Conservation (phyloP, 23 tunicate genomes). For the Trididemnum miniatum region DNA sequence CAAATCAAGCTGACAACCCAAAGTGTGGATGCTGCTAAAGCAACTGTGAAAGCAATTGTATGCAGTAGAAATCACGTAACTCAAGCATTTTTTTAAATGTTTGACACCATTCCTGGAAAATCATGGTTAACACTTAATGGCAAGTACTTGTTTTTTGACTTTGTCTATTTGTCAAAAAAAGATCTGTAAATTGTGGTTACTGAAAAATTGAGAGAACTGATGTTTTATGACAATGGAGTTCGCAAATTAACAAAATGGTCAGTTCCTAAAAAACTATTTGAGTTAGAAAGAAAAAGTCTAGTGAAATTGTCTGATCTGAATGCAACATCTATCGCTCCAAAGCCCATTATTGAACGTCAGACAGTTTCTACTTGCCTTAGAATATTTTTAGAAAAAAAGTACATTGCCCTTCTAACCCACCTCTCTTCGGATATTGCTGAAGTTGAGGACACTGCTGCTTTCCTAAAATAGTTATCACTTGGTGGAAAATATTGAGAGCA, state of each 20-base stretch:
- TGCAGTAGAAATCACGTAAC: constrained; percentile 13
- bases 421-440: background rate
- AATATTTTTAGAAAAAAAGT: constrained; percentile 11
- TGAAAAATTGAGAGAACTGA: constrained; percentile 7
- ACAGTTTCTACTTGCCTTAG: background rate
- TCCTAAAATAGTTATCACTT: background rate
- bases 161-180: constrained; percentile 18
- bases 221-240: constrained; percentile 14
- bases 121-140: constrained; percentile 19
- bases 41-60: constrained; percentile 15
- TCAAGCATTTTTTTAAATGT: constrained; percentile 21
- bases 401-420: background rate
- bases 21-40: background rate
- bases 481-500: constrained; percentile 15
- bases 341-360: constrained; percentile 17
- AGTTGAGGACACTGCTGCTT: constrained; percentile 12
- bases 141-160: constrained; percentile 14
- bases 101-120: constrained; percentile 7
- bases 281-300: background rate
- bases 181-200: background rate
- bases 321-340: background rate
- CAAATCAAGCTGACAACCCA: background rate
- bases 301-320: background rate
- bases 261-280: background rate
- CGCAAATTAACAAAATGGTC: constrained; percentile 19